Evolutionary conservation across 2,113 vertebrate genomes (phyloP).

Genomic region (Probosciger aterrimus): DNA sequence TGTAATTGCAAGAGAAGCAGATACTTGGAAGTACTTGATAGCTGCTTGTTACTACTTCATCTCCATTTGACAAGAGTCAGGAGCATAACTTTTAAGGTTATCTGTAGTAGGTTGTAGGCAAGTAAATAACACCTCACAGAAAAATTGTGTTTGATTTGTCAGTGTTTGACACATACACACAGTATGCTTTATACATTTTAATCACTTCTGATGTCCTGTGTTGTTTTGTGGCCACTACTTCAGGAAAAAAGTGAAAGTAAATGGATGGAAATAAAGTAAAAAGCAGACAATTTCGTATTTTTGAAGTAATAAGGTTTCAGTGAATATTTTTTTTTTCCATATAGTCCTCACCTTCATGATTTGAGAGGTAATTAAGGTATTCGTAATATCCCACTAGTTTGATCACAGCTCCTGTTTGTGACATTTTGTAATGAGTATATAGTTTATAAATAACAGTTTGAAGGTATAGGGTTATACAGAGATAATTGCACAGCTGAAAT

Average conservation of each 20-base stretch:
- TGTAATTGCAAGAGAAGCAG: neutral
- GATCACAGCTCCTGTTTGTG: neutral
- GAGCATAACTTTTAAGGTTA: neutral
- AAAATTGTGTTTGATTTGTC: neutral
- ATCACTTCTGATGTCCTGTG: neutral
- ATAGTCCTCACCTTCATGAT: neutral
- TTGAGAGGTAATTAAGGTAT: neutral
- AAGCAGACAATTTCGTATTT: neutral
- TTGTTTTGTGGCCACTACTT: neutral
- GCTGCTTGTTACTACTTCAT: neutral
- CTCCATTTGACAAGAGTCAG: neutral
- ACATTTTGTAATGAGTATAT: slow-evolving; percentile 6
- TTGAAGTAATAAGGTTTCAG: neutral
- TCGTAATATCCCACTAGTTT: neutral
- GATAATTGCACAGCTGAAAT: slow-evolving; percentile 51
- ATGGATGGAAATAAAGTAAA: neutral
- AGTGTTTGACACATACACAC: neutral
- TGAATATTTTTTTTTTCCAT: neutral
- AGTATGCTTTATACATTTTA: neutral
- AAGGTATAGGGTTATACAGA: slow-evolving; percentile 17
- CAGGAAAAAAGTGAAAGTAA: neutral
- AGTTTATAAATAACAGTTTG: slow-evolving; percentile 38
- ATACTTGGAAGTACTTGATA: neutral
- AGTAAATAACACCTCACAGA: neutral
- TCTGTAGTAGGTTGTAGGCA: neutral